Conservation (phyloP, 1,140 invertebrate species). For the Belonocnema kinseyi region DNA sequence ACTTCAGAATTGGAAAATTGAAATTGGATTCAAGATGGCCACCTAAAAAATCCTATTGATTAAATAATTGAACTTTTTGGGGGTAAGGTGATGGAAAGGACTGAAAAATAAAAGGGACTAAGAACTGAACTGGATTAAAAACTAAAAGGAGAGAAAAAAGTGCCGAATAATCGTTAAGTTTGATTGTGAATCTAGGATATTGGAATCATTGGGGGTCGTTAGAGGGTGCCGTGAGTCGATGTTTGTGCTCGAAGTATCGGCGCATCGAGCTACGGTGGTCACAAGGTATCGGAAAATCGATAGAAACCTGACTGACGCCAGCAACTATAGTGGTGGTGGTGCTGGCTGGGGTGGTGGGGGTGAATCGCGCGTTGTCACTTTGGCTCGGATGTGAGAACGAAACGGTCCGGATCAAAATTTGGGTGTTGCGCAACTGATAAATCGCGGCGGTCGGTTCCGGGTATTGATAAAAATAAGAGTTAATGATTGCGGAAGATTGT, state of each 20-base stretch:
- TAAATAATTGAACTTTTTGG: too few relatives aligned
- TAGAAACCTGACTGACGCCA: slow-evolving; percentile 68
- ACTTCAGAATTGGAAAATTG: too few relatives aligned
- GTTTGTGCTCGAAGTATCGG: slow-evolving; percentile 65
- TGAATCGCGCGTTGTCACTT: slow-evolving; percentile 50
- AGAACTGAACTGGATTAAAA: neutral
- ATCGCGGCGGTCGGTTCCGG: neutral
- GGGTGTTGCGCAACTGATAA: neutral
- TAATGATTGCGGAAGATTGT: neutral
- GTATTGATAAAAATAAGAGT: neutral
- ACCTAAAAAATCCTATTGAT: too few relatives aligned
- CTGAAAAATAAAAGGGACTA: too few relatives aligned
- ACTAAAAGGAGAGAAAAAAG: slow-evolving; percentile 4
- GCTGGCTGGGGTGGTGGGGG: slow-evolving; percentile 38
- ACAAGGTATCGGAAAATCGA: slow-evolving; percentile 74
- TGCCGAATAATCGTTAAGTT: slow-evolving; percentile 27
- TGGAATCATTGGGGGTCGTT: slow-evolving; percentile 36
- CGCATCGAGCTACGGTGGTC: slow-evolving; percentile 68
- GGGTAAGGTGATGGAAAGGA: too few relatives aligned
- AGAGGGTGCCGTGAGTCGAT: slow-evolving; percentile 50
- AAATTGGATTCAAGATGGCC: too few relatives aligned
- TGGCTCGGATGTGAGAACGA: slow-evolving; percentile 30
- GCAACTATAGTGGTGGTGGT: slow-evolving; percentile 33
- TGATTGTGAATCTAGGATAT: slow-evolving; percentile 45
- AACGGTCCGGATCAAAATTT: slow-evolving; percentile 30